These are phyloP conservation scores for Melierax canorus DNA, from an alignment of 2,113 vertebrate genomes.

Conservation along the genomic window DNA sequence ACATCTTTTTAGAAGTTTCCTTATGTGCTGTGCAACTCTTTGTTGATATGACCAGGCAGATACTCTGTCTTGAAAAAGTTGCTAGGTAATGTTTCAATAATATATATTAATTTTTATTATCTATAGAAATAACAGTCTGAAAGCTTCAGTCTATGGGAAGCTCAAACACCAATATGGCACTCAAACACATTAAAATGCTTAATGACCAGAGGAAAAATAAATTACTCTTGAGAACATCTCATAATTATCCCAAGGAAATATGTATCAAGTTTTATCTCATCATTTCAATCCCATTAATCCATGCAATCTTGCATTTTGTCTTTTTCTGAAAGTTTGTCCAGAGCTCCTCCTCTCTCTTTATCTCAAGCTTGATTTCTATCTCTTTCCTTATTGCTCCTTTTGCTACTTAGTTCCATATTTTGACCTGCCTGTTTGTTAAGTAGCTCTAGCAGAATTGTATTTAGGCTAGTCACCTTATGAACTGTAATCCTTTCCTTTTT, in stretches of 20 bases:
- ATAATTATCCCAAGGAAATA: neutral
- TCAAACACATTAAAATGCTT: constrained; percentile 52
- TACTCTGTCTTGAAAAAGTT: neutral
- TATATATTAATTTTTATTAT: neutral
- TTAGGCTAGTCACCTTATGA: neutral
- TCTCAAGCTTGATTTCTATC: constrained; percentile 15
- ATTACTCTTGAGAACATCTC: neutral
- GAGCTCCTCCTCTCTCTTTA: neutral
- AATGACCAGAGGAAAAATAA: constrained; percentile 29
- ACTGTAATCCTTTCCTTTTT: neutral
- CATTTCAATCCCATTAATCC: constrained; percentile 18
- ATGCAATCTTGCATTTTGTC: constrained; percentile 1
- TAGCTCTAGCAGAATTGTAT: neutral
- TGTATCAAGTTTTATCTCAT: constrained; percentile 20
- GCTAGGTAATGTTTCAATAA: neutral
- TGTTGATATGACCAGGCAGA: neutral
- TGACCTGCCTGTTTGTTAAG: constrained; percentile 23
- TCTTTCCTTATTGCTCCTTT: neutral
- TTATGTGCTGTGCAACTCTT: neutral
- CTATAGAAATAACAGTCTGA: neutral
- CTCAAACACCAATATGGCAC: neutral
- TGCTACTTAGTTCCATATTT: constrained; percentile 19
- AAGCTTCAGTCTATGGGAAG: neutral
- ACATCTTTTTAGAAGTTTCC: neutral
- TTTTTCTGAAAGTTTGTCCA: neutral